Base-by-base conservation (phyloP, 1,140 invertebrate genomes). In the Ips typographus region DNA sequence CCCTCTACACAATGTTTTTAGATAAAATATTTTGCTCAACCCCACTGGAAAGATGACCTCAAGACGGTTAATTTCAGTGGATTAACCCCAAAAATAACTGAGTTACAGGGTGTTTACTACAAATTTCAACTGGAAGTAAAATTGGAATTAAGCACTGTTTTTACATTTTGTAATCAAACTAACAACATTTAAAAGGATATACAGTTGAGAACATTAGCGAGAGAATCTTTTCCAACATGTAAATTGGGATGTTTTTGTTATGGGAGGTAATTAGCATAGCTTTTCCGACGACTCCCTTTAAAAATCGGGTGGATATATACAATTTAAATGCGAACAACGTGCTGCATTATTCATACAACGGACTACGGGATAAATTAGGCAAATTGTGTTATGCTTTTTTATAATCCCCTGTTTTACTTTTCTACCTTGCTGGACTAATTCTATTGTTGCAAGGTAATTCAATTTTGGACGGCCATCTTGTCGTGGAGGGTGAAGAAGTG, bases 321-420 rank as follows among this genome's bases (percentile, higher is more conserved):
- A 49, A 49, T 49, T 49, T 49, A 55, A 55, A 55, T 55, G 37
- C 52, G n/a, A 55, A 55, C 52, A 55, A 55, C 52, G 52, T 55
- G 52, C 37, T 55, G 37, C 52, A 55, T 55, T 55, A 55, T 55
- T 55, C 52, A 55, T 55, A 55, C 52, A 7, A 22, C 37, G 8
- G 52, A 6, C 7, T 55, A 55, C 52, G 52, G 37, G 52, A 55
- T 55, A 55, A 55, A 55, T 55, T 55, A 55, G 52, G 52, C 37
- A 55, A 55, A 55, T 55, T 55, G 5, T n/a, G 52, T 55, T 55
- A 55, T 55, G 52, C 36, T 47, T 55, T 55, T 55, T 49, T 49
- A 49, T 55, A 55, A 36, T 55, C n/a, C 37, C 1, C 7, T 2
- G 37, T 55, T 55, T 55, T 55, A 8, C 52, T n/a, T 55, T 55